These are phyloP conservation scores for Heliconius congener DNA, from an alignment of 1,140 invertebrate genomes.

Conservation along the genomic window DNA sequence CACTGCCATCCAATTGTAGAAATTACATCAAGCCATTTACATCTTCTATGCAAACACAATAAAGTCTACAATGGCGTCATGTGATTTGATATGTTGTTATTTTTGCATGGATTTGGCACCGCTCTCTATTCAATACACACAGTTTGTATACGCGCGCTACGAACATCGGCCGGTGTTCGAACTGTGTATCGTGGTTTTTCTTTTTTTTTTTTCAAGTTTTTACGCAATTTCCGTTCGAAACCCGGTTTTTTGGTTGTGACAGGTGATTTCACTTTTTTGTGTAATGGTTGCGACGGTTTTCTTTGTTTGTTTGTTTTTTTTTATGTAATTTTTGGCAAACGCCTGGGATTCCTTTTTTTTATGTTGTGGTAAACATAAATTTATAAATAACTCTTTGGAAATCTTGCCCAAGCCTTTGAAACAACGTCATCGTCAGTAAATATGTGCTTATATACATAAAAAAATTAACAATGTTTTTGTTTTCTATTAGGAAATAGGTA, in stretches of 20 bases:
- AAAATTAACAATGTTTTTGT: neutral
- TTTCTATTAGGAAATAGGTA: neutral
- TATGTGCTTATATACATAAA: neutral
- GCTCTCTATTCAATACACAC: conserved; percentile 37
- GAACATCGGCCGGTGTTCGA: conserved; percentile 24
- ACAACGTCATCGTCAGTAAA: neutral
- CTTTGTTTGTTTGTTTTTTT: conserved; percentile 11
- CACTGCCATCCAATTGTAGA: neutral
- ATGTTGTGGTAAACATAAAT: conserved; percentile 18
- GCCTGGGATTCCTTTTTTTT: conserved; percentile 34
- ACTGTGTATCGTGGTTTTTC: conserved; percentile 22
- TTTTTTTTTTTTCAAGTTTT: conserved; percentile 12
- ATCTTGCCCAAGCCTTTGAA: neutral
- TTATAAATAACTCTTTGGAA: conserved; percentile 8
- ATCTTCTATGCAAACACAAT: conserved; percentile 10
- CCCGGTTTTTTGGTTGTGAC: conserved; percentile 22
- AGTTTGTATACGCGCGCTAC: conserved; percentile 36
- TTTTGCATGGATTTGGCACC: conserved; percentile 44
- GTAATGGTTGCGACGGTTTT: conserved; percentile 20
- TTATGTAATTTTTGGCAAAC: conserved; percentile 27
- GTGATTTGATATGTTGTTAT: conserved; percentile 27
- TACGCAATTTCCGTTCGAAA: conserved; percentile 2
- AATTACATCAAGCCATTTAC: conserved; percentile 15
- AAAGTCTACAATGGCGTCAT: conserved; percentile 32
- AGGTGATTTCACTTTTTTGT: conserved; percentile 25